These are phyloP conservation scores for Alethe diademata DNA, from an alignment of 2,113 vertebrate species.

Conservation along the genomic window DNA sequence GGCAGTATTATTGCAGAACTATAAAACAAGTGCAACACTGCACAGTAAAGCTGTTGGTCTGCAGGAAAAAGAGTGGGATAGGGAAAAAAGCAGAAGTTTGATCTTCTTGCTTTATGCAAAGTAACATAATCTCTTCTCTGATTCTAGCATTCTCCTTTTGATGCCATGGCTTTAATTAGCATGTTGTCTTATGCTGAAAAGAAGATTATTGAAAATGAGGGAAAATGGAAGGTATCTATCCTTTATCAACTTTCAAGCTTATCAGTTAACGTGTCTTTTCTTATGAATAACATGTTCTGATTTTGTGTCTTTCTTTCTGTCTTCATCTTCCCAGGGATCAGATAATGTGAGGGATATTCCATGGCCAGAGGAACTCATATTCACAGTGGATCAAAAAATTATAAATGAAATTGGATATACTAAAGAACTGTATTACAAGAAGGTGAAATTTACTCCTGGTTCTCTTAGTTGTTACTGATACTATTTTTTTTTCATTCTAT, in stretches of 20 bases:
- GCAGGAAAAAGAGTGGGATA: background rate
- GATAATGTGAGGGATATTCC: conserved; percentile 77
- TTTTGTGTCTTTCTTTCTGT: background rate
- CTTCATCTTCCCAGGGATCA: conserved; percentile 72
- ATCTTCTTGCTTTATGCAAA: background rate
- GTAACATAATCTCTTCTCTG: background rate
- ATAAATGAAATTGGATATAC: conserved; percentile 74
- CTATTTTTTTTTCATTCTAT: background rate
- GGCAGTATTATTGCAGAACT: background rate
- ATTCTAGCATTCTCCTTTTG: conserved; percentile 89
- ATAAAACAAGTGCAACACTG: background rate
- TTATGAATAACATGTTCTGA: background rate
- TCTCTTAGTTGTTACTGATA: background rate
- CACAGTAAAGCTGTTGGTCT: background rate
- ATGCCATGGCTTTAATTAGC: conserved; percentile 89
- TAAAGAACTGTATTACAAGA: conserved; percentile 81
- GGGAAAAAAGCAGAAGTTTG: background rate
- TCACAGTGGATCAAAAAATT: conserved; percentile 84
- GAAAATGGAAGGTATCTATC: conserved; percentile 89
- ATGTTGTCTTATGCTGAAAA: conserved; percentile 80
- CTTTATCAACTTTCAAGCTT: background rate
- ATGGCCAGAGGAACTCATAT: conserved; percentile 86
- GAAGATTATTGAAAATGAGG: conserved; percentile 79
- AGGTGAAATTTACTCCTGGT: conserved; percentile 67
- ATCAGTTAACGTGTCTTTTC: background rate